These are phyloP conservation scores for Ophion costatus DNA, from an alignment of 2,888 invertebrate species.

Conservation along the genomic window DNA sequence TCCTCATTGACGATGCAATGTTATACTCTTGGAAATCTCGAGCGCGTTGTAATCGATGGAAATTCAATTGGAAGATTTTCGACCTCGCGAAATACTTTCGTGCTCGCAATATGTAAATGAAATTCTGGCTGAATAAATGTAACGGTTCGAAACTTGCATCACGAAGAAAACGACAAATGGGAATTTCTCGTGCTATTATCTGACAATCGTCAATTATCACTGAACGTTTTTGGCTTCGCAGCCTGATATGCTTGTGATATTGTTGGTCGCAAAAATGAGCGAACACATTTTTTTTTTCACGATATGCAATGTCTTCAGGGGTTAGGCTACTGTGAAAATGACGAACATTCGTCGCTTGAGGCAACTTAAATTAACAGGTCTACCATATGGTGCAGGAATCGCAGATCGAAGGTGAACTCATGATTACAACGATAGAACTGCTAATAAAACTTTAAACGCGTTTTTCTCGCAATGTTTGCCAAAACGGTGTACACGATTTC, in stretches of 20 bases:
- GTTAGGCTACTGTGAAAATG: no score
- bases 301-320: conserved; percentile 12
- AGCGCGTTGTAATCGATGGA: no score
- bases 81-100: neutral
- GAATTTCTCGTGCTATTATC: conserved; percentile 12
- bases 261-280: conserved; percentile 78
- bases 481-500: no score
- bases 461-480: no score
- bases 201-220: conserved; percentile 30
- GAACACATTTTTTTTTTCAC: conserved; percentile 72
- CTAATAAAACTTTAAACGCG: no score
- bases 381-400: no score
- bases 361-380: no score
- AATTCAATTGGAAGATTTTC: neutral
- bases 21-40: neutral
- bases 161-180: conserved; percentile 5
- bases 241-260: conserved; percentile 81
- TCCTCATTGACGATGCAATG: neutral
- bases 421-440: no score
- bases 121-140: no score
- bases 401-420: no score
- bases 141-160: conserved; percentile 10
- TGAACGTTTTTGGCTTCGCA: conserved; percentile 65
- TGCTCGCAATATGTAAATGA: neutral
- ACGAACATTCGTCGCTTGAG: no score